Conservation (phyloP, 1,140 invertebrate genomes). For the Lepidurus couesii region DNA sequence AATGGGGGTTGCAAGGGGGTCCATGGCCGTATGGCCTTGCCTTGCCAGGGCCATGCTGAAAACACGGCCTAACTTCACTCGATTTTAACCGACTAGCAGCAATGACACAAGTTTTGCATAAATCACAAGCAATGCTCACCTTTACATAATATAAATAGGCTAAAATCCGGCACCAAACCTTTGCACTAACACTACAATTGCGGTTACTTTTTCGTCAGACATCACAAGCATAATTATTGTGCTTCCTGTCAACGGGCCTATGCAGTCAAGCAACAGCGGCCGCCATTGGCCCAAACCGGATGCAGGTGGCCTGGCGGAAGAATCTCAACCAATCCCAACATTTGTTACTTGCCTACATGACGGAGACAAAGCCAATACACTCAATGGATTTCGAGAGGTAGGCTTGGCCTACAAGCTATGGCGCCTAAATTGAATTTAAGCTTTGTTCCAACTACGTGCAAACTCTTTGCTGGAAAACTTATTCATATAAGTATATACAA, state of each 20-base stretch:
- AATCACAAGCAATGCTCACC: neutral
- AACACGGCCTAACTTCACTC: neutral
- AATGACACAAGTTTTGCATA: neutral
- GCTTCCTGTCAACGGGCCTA: slow-evolving; percentile 28
- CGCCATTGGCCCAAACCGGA: slow-evolving; percentile 23
- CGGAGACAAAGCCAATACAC: neutral
- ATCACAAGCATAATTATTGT: slow-evolving; percentile 32
- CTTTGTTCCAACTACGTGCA: neutral
- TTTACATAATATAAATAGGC: slow-evolving; percentile 20
- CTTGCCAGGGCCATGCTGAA: slow-evolving; percentile 16
- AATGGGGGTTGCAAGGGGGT: slow-evolving; percentile 13
- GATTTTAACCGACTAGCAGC: neutral
- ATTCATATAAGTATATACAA: neutral
- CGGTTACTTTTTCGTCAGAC: slow-evolving; percentile 29
- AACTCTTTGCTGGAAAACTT: neutral
- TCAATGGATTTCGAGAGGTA: slow-evolving; percentile 6
- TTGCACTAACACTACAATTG: slow-evolving; percentile 22
- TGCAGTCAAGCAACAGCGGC: slow-evolving; percentile 5
- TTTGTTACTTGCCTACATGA: slow-evolving; percentile 25
- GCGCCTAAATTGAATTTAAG: neutral
- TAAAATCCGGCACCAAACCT: slow-evolving; percentile 21
- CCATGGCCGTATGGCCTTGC: slow-evolving; percentile 20
- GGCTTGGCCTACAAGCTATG: neutral
- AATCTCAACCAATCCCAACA: neutral
- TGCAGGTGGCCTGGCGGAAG: slow-evolving; percentile 24